Percentiles rank a stretch among this genome's conserved stretches.
Conservation (phyloP, 2,113 vertebrate genomes). For the Pseudolaguvia tuberculata region DNA sequence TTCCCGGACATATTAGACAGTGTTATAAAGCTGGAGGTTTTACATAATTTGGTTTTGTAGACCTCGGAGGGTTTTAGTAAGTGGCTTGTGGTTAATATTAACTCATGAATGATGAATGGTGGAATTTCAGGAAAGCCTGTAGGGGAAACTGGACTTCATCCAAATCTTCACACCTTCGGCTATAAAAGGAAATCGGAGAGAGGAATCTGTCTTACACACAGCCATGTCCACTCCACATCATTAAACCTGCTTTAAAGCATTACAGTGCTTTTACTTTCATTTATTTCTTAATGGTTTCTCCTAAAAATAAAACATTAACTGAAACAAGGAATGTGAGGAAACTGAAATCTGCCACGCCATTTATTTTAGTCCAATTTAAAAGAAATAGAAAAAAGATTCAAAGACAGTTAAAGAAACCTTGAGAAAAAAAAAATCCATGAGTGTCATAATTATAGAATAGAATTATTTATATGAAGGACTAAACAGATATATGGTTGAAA, state of each 20-base stretch:
- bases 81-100: neutral
- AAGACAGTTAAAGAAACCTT: too few relatives aligned
- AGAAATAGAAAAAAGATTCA: too few relatives aligned
- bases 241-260: constrained; percentile 2
- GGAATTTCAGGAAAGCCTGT: constrained; percentile 18
- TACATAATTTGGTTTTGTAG: neutral
- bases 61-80: neutral
- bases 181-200: constrained; percentile 25
- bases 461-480: too few relatives aligned
- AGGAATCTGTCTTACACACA: constrained; percentile 7
- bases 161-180: constrained; percentile 13
- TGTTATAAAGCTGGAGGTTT: neutral
- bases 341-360: too few relatives aligned
- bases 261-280: neutral
- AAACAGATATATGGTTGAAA: too few relatives aligned
- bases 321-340: too few relatives aligned
- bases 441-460: too few relatives aligned
- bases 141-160: constrained; percentile 26
- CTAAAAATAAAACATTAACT: too few relatives aligned
- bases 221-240: neutral
- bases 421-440: too few relatives aligned
- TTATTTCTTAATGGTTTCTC: neutral
- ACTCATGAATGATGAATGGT: constrained; percentile 41
- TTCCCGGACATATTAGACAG: neutral
- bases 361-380: too few relatives aligned